Percentiles rank a stretch among this genome's conserved stretches.
These are phyloP conservation scores for Dryobates pubescens DNA, from an alignment of 2,797 vertebrate genomes.

Conservation along the genomic window DNA sequence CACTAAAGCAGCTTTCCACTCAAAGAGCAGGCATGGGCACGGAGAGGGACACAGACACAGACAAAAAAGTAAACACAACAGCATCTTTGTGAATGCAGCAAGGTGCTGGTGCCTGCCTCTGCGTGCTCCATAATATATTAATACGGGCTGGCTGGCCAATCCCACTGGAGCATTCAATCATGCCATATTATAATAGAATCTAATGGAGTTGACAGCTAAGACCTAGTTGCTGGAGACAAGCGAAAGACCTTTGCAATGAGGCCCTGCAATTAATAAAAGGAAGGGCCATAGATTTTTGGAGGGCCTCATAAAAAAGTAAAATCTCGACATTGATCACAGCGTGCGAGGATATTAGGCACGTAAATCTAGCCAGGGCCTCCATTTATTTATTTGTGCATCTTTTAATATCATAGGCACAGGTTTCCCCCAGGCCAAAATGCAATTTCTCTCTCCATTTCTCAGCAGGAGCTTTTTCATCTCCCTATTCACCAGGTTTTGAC, in stretches of 20 bases:
- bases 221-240: slow-evolving; percentile 59
- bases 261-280: slow-evolving; percentile 55
- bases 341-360: slow-evolving; percentile 41
- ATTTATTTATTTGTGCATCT: slow-evolving; percentile 59
- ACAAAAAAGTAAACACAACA: slow-evolving; percentile 58
- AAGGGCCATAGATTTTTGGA: slow-evolving; percentile 56
- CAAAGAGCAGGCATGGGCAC: background rate
- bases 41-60: background rate
- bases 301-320: slow-evolving; percentile 64
- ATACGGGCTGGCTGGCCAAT: slow-evolving; percentile 33
- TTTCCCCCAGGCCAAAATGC: slow-evolving; percentile 39
- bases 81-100: slow-evolving; percentile 47
- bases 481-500: slow-evolving; percentile 67
- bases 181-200: slow-evolving; percentile 63
- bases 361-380: slow-evolving; percentile 24
- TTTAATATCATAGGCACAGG: slow-evolving; percentile 46
- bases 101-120: slow-evolving; percentile 18
- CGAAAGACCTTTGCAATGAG: slow-evolving; percentile 55
- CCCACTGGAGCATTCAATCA: slow-evolving; percentile 46
- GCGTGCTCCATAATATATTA: slow-evolving; percentile 49
- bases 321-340: slow-evolving; percentile 5
- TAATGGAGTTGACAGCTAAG: slow-evolving; percentile 56
- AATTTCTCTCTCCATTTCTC: slow-evolving; percentile 57
- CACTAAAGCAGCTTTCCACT: background rate
- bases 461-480: slow-evolving; percentile 69